Evolutionary conservation across 2,113 vertebrate species (phyloP), one percentile per base, ranked within the genome.

Genomic region (Serinus canaria): DNA sequence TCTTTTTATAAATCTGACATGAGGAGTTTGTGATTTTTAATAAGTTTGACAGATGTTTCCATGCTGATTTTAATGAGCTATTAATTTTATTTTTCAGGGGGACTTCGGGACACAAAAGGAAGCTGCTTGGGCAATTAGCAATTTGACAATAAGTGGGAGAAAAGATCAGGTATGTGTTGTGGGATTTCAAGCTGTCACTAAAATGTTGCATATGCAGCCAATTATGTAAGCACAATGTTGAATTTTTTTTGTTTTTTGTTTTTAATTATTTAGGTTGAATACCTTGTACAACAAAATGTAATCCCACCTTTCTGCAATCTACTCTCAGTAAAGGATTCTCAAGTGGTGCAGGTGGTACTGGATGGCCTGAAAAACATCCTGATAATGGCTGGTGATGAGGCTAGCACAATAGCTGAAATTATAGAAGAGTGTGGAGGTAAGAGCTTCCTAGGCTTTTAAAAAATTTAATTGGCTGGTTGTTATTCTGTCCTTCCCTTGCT

Each of bases 21-120:
- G 78, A 96, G 28, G 37, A 91, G 85, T 37, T 85, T 92, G 64
- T 88, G 85, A 39, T 93, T 94, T 95, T 90, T 86, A 87, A 67
- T 83, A 58, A 95, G 69, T 63, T 93, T 68, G 81, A 70, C 87
- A 74, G 82, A 87, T 96, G 83, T 95, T 96, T 93, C 60, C 69
- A 63, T 95, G 72, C 64, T 86, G 52, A 97, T 95, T 91, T 93
- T 94, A 91, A 94, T 84, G 44, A 80, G 83, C 80, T 96, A 28
- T 94, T 94, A 96, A 88, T 90, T 97, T 96, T 83, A 92, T 97
- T 96, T 96, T 97, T 83, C 95, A 99, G 99, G 99, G 99, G 7
- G 99, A 99, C 96, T 99, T 99, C 90, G 99, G 99, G 95, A 99
- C 99, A 96, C 99, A 99, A 97, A 99, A 99, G 96, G 99, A 99